Conservation (phyloP, 1,140 invertebrate genomes). For the Asbolus verrucosus region DNA sequence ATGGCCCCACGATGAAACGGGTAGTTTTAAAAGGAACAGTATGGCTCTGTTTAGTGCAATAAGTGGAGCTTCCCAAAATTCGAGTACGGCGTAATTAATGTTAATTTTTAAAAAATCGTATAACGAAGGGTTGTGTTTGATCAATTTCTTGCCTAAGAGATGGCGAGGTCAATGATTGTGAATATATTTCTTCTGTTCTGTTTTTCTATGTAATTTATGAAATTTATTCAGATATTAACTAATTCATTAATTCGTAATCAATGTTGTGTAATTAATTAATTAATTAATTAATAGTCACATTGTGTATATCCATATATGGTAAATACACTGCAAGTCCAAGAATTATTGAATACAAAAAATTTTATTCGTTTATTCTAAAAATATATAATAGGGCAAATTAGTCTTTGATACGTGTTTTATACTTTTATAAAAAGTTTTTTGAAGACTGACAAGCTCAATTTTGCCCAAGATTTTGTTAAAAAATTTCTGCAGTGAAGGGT, state of each 20-base stretch:
- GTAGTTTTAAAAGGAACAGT: constrained; percentile 73
- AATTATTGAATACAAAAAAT: constrained; percentile 16
- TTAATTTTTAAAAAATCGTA: too few species aligned
- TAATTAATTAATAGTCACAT: constrained; percentile 31
- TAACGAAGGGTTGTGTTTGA: constrained; percentile 13
- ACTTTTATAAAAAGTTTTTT: constrained; percentile 49
- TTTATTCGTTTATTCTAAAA: constrained; percentile 27
- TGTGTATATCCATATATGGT: constrained; percentile 31
- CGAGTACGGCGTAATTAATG: constrained; percentile 74
- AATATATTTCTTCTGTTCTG: constrained; percentile 31
- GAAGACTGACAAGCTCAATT: constrained; percentile 42
- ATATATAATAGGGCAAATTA: constrained; percentile 36
- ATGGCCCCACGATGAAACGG: constrained; percentile 74
- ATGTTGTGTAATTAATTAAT: constrained; percentile 19
- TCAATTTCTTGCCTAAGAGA: constrained; percentile 7
- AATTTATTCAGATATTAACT: constrained; percentile 7
- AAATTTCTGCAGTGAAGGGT: too few species aligned
- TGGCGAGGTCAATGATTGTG: not conserved
- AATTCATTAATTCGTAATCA: constrained; percentile 15
- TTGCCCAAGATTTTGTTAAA: too few species aligned
- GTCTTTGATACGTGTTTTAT: constrained; percentile 50
- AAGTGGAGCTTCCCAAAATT: constrained; percentile 75
- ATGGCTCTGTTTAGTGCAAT: constrained; percentile 77
- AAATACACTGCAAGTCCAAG: constrained; percentile 22
- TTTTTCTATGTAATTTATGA: constrained; percentile 41